Base-by-base conservation (phyloP, 2,113 vertebrate species). In the Neoarius graeffei region DNA sequence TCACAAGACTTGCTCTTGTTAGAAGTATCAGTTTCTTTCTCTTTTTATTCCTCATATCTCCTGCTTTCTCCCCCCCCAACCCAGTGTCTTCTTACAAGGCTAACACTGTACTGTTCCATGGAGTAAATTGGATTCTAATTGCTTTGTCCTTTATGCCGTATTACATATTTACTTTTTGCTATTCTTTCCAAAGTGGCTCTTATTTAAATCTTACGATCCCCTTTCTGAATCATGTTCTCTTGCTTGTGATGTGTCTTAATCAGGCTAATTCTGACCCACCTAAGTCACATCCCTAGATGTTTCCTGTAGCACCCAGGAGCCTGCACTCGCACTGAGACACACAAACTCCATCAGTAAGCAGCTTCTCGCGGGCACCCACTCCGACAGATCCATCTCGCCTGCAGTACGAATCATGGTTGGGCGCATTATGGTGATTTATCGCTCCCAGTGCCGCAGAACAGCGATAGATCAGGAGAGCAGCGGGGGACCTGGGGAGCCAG, bases 291-390 rank as follows among this genome's bases (percentile, higher is more conserved):
- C 84, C 60, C 92, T 93, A 90, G 88, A 93, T 92, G 89, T 92
- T 87, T 94, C 92, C 87, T 90, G 94, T 92, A 94, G 93, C 91
- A 92, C 94, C 93, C 93, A 91, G 91, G 93, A 94, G 95, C 90
- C 91, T 91, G 86, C 91, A 91, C 92, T 93, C 92, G 93, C 30
- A 48, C 91, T 83, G 91, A 94, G 93, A 94, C 88, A 94, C 42
- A 94, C 94, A 95, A 95, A 95, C 94, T 94, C 91, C 94, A 95
- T 95, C 94, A 94, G 95, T 95, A 95, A 96, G 93, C 94, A 94
- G 92, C 93, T 94, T 92, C 84, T 90, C 76, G 73, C 80, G 27
- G 62, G 83, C 64, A 81, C 86, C 42, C 48, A 7, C 77, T 77
- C 54, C 50, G 60, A 35, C 86, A 87, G 71, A 87, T 88, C 87